Base-by-base conservation (phyloP, 2,888 invertebrate species). In the Limulus polyphemus region DNA sequence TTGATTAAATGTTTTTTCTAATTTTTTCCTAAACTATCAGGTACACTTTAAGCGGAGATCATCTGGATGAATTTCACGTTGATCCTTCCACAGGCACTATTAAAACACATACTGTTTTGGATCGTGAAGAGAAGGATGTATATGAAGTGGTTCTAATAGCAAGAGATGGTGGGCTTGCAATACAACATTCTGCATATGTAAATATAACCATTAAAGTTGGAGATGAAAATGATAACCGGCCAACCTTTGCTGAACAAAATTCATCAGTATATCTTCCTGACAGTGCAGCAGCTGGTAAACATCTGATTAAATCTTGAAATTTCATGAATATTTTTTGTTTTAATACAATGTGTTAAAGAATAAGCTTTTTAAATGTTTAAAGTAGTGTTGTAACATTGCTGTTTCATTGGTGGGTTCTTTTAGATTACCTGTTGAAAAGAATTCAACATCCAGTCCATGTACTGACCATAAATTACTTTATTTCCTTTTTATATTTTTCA, bases 81-180 rank as follows among this genome's bases (percentile, higher is more conserved):
- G 82, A 93, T 74, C 79, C 85, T 10, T 82, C 83, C 51, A 86
- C 87, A 1, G 95, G 95, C 0, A 80, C 85, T 60, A 85, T 97
- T 64, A 81, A 82, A 9, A 90, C 90, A 0, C 82, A 84, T 63
- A 79, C 81, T 10, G 80, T 83, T 10, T 78, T 91, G 61, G 92
- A 92, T 74, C 83, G 91, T 62, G 92, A 92, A 78, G 84, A 86
- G 70, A 83, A 82, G 66, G 81, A 84, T 59, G 77, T 82, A 1
- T 93, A 92, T 74, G 84, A 85, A 73, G 79, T 94, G 66, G 88
- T 88, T 1, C 79, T 93, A 16, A 87, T 90, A 80, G 93, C 92
- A 1, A 87, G 88, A 75, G 93, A 93, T 76, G 88, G 87, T 64
- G 90, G 90, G 47, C 83, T 88, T 1, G 90, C 90, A 0, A 89